phyloP scores from a whole-genome alignment of 1,140 invertebrate genomes.

The Panagrolaimus sp. region DNA sequence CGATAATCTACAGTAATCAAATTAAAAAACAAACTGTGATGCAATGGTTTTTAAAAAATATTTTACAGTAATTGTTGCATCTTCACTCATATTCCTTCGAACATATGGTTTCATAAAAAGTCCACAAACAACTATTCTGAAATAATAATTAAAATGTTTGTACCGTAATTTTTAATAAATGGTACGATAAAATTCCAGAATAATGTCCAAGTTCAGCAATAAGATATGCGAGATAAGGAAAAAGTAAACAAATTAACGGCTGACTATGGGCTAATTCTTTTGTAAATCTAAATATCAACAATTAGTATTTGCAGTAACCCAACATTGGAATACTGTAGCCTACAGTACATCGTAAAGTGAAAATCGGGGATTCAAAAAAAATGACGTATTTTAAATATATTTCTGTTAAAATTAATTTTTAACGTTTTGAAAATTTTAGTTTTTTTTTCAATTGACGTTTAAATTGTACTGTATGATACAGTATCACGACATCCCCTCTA shows the following conservation, averaged over 20 bases:
- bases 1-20: background rate
- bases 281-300: constrained; percentile 13
- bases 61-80: constrained; percentile 93
- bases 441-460: too few species aligned
- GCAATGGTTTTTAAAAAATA: constrained; percentile 71
- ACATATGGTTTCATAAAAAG: constrained; percentile 99
- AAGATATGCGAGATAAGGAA: constrained; percentile 38
- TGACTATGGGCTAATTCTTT: constrained; percentile 27
- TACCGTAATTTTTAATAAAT: background rate
- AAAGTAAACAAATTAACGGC: constrained; percentile 34
- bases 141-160: constrained; percentile 23
- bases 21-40: constrained; percentile 18
- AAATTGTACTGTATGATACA: too few species aligned
- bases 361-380: too few species aligned
- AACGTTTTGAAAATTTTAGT: too few species aligned
- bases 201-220: constrained; percentile 31
- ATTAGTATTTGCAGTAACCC: too few species aligned
- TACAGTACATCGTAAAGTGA: too few species aligned
- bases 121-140: constrained; percentile 90
- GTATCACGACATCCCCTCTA: too few species aligned
- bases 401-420: too few species aligned
- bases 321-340: too few species aligned
- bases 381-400: too few species aligned
- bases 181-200: constrained; percentile 36
- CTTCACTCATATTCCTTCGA: constrained; percentile 93